Evolutionary conservation across 2,888 invertebrate species (phyloP).

Genomic region (Clostera curtula): DNA sequence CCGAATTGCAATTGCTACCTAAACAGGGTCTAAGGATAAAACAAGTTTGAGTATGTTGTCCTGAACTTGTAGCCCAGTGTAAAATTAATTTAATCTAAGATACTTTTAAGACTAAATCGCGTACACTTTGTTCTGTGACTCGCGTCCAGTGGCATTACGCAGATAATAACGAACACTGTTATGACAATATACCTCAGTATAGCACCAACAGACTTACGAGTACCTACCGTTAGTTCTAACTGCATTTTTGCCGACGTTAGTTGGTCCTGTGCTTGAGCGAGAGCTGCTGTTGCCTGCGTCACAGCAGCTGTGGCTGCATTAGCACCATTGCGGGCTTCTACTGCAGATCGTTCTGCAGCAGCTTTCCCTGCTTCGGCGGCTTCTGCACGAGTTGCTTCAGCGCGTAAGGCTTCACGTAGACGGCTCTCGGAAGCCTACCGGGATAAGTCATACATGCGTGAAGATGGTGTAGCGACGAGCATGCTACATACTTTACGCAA

Average conservation of each 20-base stretch:
- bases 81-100: too few species aligned
- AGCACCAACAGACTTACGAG: too few species aligned
- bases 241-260: constrained; percentile 44
- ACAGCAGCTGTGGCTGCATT: constrained; percentile 48
- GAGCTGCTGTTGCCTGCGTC: constrained; percentile 39
- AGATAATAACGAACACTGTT: too few species aligned
- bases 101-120: too few species aligned
- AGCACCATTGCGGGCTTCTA: constrained; percentile 49
- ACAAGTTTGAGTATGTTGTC: constrained; percentile 3
- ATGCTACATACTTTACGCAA: too few species aligned
- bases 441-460: not conserved
- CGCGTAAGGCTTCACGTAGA: constrained; percentile 46
- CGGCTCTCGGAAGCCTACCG: constrained; percentile 44
- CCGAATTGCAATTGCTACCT: too few species aligned
- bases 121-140: too few species aligned
- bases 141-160: too few species aligned
- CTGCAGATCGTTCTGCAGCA: constrained; percentile 38
- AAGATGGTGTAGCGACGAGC: too few species aligned
- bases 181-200: too few species aligned
- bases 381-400: constrained; percentile 49
- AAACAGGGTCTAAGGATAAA: too few species aligned
- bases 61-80: too few species aligned
- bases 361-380: constrained; percentile 47
- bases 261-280: constrained; percentile 43
- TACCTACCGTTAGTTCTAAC: constrained; percentile 48